Evolutionary conservation across 2,797 vertebrate species (phyloP), one percentile per base, ranked within the genome.

Genomic region (Esox lucius): DNA sequence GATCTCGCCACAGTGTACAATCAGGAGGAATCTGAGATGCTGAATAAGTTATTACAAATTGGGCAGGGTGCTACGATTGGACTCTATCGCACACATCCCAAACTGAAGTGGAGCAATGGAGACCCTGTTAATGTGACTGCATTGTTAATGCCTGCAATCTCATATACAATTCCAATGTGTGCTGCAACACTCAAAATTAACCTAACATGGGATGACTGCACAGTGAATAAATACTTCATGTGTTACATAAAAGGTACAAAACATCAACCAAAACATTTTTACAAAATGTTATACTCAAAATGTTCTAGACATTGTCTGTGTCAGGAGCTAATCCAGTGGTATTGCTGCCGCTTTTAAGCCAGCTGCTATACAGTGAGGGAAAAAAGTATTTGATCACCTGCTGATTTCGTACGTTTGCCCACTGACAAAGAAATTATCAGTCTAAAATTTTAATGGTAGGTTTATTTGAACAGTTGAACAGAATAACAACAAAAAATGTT

Each of bases 211-310:
- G 15, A 26, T 11, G 17, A 65, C 3, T 65, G 62, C 13, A 65
- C 5, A 16, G 15, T 74, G 0, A 0, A 0, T 15, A 80, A 48
- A 28, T 0, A 0, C 46, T 91, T 91, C 68, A 83, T 87, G 83
- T 92, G 90, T 70, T 24, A 79, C 51, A 19, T 15, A 35, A 5
- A 17, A 5, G 42, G 89, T 90, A 79, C 85, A 79, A 79, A 42
- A 26, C 1, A 51, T 9, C 13, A 12, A 9, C 6, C 3, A 35
- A 17, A 5, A 6, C 39, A 22, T 5, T 48, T n/a, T n/a, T n/a
- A n/a, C n/a, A n/a, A n/a, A n/a, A n/a, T n/a, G n/a, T n/a, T n/a
- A n/a, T n/a, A n/a, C n/a, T n/a, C n/a, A n/a, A n/a, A n/a, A n/a
- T n/a, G n/a, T n/a, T n/a, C n/a, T n/a, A n/a, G n/a, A n/a, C n/a